Percentiles rank a stretch among this genome's conserved stretches.
These are phyloP conservation scores for Chrysocyon brachyurus DNA, from an alignment of 2,797 vertebrate genomes.

Conservation along the genomic window DNA sequence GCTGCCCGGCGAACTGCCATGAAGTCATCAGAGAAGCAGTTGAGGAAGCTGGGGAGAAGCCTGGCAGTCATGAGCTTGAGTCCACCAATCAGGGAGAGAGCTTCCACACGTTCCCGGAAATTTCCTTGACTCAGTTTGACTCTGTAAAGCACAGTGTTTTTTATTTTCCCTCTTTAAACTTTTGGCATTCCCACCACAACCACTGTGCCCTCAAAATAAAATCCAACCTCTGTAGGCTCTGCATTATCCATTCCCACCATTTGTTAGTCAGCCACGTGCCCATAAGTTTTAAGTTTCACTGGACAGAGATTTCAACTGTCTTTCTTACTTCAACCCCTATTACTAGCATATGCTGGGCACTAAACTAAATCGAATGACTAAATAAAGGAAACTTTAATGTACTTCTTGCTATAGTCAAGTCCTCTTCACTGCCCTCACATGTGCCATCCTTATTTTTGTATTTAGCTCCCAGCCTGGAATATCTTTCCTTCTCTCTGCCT, in stretches of 20 bases:
- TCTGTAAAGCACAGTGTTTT: slow-evolving; percentile 72
- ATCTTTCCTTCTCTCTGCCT: slow-evolving; percentile 18
- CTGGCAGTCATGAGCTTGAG: slow-evolving; percentile 90
- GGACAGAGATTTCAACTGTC: neutral
- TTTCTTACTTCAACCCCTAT: slow-evolving; percentile 41
- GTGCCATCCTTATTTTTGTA: neutral
- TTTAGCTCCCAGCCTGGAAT: neutral
- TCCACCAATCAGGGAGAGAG: slow-evolving; percentile 87
- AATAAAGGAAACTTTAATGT: slow-evolving; percentile 50
- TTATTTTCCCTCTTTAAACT: slow-evolving; percentile 44
- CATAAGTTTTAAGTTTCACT: neutral
- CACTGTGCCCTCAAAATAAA: neutral
- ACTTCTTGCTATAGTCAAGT: neutral
- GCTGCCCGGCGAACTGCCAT: slow-evolving; percentile 88
- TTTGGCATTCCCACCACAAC: neutral
- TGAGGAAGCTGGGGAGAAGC: slow-evolving; percentile 88
- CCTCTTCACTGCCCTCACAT: neutral
- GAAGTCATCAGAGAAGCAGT: slow-evolving; percentile 88
- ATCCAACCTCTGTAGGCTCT: neutral
- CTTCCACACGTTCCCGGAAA: slow-evolving; percentile 84
- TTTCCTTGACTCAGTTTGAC: slow-evolving; percentile 85
- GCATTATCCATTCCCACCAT: neutral
- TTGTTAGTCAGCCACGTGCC: neutral
- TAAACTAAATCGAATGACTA: neutral
- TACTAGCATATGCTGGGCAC: neutral